Conservation (phyloP, 2,888 invertebrate genomes). For the Exephanes ischioxanthus region DNA sequence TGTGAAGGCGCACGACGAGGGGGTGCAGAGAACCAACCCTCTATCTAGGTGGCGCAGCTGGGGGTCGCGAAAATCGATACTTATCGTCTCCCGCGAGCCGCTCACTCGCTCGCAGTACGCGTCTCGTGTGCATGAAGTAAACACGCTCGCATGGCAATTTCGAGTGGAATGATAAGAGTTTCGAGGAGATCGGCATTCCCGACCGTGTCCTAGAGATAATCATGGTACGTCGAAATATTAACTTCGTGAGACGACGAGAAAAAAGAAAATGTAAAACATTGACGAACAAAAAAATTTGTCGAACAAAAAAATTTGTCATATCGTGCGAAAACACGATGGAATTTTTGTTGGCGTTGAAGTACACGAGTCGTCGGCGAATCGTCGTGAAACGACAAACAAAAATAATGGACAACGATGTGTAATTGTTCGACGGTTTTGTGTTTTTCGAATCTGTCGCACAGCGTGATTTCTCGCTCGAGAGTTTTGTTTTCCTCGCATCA, state of each 20-base stretch:
- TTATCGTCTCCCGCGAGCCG: constrained; percentile 80
- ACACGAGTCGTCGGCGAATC: not conserved
- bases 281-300: not conserved
- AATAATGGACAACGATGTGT: not conserved
- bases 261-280: constrained; percentile 17
- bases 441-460: not conserved
- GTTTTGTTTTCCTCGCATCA: not conserved
- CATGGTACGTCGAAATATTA: constrained; percentile 68
- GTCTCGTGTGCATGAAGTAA: constrained; percentile 83
- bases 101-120: constrained; percentile 82
- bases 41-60: constrained; percentile 81
- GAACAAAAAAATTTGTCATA: not conserved
- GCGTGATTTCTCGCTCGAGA: not conserved
- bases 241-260: not conserved
- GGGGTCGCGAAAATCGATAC: constrained; percentile 82
- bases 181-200: constrained; percentile 59
- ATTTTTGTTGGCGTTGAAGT: not conserved
- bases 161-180: constrained; percentile 79
- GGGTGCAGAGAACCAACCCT: constrained; percentile 67
- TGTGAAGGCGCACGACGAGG: constrained; percentile 67
- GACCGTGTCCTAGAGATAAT: constrained; percentile 60
- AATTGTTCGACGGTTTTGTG: not conserved
- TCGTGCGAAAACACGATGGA: not conserved
- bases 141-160: constrained; percentile 79
- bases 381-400: constrained; percentile 1